Base-by-base conservation (phyloP, 2,888 invertebrate genomes). In the Pyralis farinalis region DNA sequence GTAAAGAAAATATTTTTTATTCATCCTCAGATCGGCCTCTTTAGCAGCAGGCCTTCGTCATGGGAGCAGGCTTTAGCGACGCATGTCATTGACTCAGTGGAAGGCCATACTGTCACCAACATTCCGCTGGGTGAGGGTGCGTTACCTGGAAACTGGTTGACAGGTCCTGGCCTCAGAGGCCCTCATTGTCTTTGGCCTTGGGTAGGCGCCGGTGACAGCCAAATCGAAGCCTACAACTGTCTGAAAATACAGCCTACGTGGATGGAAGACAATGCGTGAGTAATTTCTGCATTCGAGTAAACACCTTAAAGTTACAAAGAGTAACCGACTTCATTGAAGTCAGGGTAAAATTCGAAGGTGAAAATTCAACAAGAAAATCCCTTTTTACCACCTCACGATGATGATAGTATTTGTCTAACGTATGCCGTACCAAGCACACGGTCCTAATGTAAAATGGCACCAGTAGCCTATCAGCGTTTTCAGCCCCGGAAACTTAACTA, bases 171-270 rank as follows among this genome's bases (percentile, higher is more conserved):
- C 37, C 43, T 58, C 40, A 80, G 58, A 34, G 87, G 78, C 0
- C 78, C 87, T 0, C 78, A 81, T 25, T 95, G 95, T 58, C 81
- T 94, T 21, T 92, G 93, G 58, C 94, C 92, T 39, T 94, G 94
- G 91, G 91, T 93, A 9, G 93, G 92, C 8, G 92, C 94, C 32
- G 91, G 90, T 35, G 90, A 91, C 51, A 74, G 71, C n/a, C 86
- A 85, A 11, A 90, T 94, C 45, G 74, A 92, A 21, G 89, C 93
- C 31, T 90, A 90, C 37, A 92, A 93, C 55, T 96, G 96, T 63
- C 77, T 97, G 12, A 93, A 93, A 66, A 94, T 95, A 47, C 93
- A 94, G 66, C 96, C 96, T 0, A 94, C 94, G 12, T 97, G 97
- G 96, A 95, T 96, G 95, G 91, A 91, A 58, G 93, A 95, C 47